Percentiles rank a stretch among this genome's conserved stretches.
Conservation (phyloP, 2,888 invertebrate genomes). For the Eupithecia inturbata region DNA sequence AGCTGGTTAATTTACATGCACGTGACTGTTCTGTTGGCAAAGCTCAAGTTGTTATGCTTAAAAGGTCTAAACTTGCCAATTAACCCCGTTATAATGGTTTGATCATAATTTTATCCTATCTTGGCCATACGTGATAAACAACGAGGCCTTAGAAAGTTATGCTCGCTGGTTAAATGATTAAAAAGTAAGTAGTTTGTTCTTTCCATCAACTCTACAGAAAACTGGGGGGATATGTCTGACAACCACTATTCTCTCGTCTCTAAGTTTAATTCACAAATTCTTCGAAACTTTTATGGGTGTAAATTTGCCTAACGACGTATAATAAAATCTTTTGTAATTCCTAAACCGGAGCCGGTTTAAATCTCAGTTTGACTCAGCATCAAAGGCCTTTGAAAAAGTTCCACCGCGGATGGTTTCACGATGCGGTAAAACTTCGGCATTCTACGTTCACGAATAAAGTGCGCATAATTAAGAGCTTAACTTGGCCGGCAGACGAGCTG, state of each 20-base stretch:
- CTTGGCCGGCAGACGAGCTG: slow-evolving; percentile 17
- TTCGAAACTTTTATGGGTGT: background rate
- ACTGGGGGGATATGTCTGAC: background rate
- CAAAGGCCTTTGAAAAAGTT: slow-evolving; percentile 14
- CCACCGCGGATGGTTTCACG: slow-evolving; percentile 10
- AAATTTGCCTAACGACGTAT: background rate
- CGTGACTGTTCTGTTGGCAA: background rate
- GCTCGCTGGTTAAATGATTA: background rate
- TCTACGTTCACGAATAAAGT: slow-evolving; percentile 18
- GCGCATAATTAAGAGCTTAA: slow-evolving; percentile 20
- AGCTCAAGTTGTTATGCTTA: background rate
- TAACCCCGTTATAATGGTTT: background rate
- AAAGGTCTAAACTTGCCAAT: background rate
- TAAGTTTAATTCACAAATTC: slow-evolving; percentile 4
- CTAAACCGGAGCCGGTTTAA: background rate
- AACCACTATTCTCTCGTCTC: background rate
- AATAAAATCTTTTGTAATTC: background rate
- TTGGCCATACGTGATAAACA: background rate
- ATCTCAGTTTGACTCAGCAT: slow-evolving; percentile 9
- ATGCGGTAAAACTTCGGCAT: slow-evolving; percentile 16
- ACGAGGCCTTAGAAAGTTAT: background rate
- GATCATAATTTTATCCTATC: background rate
- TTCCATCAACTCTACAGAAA: background rate
- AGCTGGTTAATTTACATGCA: slow-evolving; percentile 1
- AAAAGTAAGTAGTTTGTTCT: background rate